A percentile compares a stretch with the other conserved stretches of the same genome.
phyloP scores from a whole-genome alignment of 2,113 vertebrate species.

The Xenopus borealis region DNA sequence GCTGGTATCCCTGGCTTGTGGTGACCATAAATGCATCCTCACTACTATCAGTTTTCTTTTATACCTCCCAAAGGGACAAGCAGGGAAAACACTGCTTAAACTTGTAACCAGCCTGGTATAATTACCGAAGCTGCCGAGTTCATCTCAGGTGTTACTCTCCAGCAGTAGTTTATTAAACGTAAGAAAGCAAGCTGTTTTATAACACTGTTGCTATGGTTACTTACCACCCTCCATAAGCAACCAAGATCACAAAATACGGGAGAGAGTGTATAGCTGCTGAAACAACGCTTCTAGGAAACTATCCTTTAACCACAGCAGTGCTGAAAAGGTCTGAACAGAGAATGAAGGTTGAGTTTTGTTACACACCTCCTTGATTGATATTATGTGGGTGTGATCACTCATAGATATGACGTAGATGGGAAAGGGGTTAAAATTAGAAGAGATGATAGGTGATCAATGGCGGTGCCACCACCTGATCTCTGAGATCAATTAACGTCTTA shows the following conservation, averaged over 20 bases:
- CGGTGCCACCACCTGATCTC: too few species aligned
- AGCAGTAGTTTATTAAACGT: constrained; percentile 45
- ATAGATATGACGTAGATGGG: too few species aligned
- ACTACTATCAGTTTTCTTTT: constrained; percentile 10
- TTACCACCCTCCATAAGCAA: constrained; percentile 50
- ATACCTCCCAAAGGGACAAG: constrained; percentile 29
- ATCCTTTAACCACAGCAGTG: constrained; percentile 19
- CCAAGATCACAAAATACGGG: constrained; percentile 41
- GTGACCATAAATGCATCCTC: constrained; percentile 3
- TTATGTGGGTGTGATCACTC: too few species aligned
- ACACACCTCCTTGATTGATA: too few species aligned
- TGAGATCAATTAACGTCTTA: too few species aligned
- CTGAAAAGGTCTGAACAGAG: background rate
- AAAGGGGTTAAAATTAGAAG: too few species aligned
- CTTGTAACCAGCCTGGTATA: background rate
- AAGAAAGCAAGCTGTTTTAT: constrained; percentile 53
- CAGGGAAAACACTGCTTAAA: constrained; percentile 27
- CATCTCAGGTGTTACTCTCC: constrained; percentile 27
- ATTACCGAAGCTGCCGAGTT: constrained; percentile 44
- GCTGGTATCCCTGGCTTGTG: background rate
- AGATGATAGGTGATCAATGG: too few species aligned
- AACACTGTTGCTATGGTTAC: constrained; percentile 58
- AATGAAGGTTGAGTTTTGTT: too few species aligned
- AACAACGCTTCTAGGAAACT: constrained; percentile 1
- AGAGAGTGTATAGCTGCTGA: constrained; percentile 41